Conservation (phyloP, 2,797 vertebrate species). For the Hypotaenidia philippensis region DNA sequence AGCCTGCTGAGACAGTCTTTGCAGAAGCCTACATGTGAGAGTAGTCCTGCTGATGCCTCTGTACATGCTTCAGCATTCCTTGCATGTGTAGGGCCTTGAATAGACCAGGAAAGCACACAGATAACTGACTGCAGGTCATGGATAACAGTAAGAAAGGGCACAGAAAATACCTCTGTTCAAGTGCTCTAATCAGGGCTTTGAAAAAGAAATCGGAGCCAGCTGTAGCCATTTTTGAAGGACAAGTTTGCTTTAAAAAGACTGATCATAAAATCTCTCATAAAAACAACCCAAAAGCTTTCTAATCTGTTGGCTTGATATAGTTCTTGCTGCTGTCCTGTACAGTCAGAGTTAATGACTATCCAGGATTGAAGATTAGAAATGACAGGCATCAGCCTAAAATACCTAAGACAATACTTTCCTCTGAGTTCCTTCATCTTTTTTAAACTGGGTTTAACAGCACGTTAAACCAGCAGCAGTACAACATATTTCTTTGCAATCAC, state of each 20-base stretch:
- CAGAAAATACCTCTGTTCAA: background rate
- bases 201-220: background rate
- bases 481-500: background rate
- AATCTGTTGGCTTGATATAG: background rate
- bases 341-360: background rate
- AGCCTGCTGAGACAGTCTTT: background rate
- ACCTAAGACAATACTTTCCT: background rate
- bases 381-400: background rate
- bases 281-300: background rate
- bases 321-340: background rate
- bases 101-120: background rate
- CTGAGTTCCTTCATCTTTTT: background rate
- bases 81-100: background rate
- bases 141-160: background rate
- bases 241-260: background rate
- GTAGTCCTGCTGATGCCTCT: background rate
- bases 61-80: background rate
- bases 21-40: background rate
- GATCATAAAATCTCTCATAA: background rate
- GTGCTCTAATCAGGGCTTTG: background rate
- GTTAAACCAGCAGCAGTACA: background rate
- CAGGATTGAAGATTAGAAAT: background rate
- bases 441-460: background rate
- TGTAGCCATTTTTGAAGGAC: background rate
- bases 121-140: background rate